Conservation (phyloP, 2,888 invertebrate species). For the Dryobota labecula region DNA sequence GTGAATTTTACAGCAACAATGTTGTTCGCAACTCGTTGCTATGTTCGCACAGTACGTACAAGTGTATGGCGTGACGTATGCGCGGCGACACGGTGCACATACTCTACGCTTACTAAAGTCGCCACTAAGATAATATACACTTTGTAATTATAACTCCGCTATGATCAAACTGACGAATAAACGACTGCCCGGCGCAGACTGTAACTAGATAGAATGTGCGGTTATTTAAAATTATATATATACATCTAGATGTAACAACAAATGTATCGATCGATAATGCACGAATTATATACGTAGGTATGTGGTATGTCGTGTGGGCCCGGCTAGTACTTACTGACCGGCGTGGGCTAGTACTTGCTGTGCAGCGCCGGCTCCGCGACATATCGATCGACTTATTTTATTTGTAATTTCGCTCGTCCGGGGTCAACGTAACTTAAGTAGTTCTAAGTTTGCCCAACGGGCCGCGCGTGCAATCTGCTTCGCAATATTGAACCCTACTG, state of each 20-base stretch:
- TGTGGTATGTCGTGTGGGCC: constrained; percentile 4
- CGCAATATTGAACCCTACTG: constrained; percentile 73
- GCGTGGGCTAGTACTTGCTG: constrained; percentile 25
- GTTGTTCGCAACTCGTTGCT: not conserved
- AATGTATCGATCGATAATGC: constrained; percentile 66
- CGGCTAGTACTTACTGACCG: constrained; percentile 27
- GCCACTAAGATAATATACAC: constrained; percentile 57
- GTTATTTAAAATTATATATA: constrained; percentile 66
- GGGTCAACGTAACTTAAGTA: constrained; percentile 73
- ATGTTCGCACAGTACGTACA: constrained; percentile 14
- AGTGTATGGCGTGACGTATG: constrained; percentile 18
- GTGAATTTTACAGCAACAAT: constrained; percentile 32
- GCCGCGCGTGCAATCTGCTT: constrained; percentile 72
- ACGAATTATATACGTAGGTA: constrained; percentile 65
- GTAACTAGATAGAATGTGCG: constrained; percentile 66
- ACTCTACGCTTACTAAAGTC: constrained; percentile 64
- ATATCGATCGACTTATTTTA: constrained; percentile 41
- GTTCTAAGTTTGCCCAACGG: constrained; percentile 67
- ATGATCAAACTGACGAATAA: constrained; percentile 70
- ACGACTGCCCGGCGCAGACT: constrained; percentile 71
- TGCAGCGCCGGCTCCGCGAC: constrained; percentile 7
- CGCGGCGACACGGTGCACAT: constrained; percentile 38
- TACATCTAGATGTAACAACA: constrained; percentile 67
- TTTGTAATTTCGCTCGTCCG: constrained; percentile 70
- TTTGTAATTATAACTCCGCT: constrained; percentile 57